Evolutionary conservation across 2,113 vertebrate genomes (phyloP).

Genomic region (Corythaixoides concolor): DNA sequence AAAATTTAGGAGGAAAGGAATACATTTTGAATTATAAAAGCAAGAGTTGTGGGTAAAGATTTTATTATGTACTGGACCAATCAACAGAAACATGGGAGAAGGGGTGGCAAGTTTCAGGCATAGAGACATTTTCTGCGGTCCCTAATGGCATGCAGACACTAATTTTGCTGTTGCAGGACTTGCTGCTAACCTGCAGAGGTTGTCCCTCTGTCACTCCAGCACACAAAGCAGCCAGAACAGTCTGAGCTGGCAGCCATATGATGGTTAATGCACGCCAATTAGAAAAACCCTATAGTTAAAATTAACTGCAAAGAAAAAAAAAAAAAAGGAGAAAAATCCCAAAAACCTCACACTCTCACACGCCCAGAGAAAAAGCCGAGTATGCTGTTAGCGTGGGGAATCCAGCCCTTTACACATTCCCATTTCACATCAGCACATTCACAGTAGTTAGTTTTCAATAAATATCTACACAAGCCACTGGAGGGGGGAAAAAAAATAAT

Average conservation of each 20-base stretch:
- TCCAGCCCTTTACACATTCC: not conserved
- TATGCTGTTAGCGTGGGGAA: not conserved
- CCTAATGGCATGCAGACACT: not conserved
- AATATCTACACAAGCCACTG: constrained; percentile 68
- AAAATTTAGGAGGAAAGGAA: not conserved
- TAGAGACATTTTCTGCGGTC: not conserved
- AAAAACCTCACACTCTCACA: not conserved
- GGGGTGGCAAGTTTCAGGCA: not conserved
- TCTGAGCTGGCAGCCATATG: not conserved
- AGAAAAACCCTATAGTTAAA: not conserved
- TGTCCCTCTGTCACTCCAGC: not conserved
- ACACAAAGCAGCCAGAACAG: not conserved
- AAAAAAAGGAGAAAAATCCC: not conserved
- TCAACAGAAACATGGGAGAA: not conserved
- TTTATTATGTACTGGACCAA: not conserved
- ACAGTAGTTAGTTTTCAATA: constrained; percentile 52
- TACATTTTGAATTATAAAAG: not conserved
- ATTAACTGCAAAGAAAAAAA: not conserved
- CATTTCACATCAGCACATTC: constrained; percentile 9
- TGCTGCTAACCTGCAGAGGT: not conserved
- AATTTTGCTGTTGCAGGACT: not conserved
- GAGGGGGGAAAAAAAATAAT: not conserved
- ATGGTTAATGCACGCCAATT: not conserved
- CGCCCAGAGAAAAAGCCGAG: not conserved
- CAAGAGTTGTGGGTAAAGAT: not conserved